Percentiles rank a stretch among this genome's conserved stretches.
These are phyloP conservation scores for Drosophila borealis DNA, from an alignment of 2,888 invertebrate genomes.

Conservation along the genomic window DNA sequence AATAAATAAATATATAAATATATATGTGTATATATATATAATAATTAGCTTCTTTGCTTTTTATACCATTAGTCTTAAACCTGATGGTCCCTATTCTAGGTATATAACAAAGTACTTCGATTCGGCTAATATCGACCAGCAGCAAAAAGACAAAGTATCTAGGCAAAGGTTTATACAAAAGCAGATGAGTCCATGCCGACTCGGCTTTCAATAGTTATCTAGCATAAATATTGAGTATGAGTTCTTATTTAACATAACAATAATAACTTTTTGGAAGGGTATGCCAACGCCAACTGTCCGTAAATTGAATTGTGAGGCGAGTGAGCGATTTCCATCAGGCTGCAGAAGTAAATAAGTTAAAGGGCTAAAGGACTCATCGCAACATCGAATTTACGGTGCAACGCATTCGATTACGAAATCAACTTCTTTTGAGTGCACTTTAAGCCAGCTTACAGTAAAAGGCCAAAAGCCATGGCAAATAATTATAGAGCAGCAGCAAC, in stretches of 20 bases:
- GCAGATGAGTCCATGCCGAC: too few species aligned
- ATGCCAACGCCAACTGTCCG: conserved; percentile 10
- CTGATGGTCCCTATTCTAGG: too few species aligned
- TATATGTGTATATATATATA: too few species aligned
- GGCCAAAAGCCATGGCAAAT: conserved; percentile 47
- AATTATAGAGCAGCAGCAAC: conserved; percentile 36
- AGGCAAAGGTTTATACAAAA: too few species aligned
- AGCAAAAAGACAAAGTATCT: too few species aligned
- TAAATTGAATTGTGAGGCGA: conserved; percentile 54
- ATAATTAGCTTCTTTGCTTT: too few species aligned
- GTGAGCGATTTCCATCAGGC: conserved; percentile 31
- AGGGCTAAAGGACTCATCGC: conserved; percentile 30
- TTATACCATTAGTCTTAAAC: too few species aligned
- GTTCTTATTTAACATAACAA: neutral
- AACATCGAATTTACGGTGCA: conserved; percentile 21
- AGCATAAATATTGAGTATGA: too few species aligned
- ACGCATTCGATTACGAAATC: conserved; percentile 42
- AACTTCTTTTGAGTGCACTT: conserved; percentile 41
- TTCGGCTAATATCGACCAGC: too few species aligned
- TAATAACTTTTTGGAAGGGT: neutral
- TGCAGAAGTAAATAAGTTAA: conserved; percentile 57
- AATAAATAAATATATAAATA: too few species aligned
- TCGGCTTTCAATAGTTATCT: too few species aligned
- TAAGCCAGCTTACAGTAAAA: conserved; percentile 27
- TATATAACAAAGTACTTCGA: too few species aligned